Evolutionary conservation across 2,797 vertebrate genomes (phyloP).

Genomic region (Coregonus suidteri): DNA sequence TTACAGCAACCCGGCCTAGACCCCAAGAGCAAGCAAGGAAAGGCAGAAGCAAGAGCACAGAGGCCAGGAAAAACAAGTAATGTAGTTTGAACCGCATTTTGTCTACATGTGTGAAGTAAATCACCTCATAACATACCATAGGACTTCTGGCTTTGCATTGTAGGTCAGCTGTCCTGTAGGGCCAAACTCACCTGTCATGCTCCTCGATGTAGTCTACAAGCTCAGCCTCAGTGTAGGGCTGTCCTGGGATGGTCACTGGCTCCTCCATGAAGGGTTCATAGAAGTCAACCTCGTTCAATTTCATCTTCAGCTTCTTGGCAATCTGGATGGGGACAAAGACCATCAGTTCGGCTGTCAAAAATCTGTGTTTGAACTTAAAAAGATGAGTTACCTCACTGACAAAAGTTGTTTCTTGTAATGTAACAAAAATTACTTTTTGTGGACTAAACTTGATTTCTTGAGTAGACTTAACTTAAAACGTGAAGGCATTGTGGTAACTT

Average conservation of each 20-base stretch:
- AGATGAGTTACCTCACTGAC: background rate
- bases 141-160: background rate
- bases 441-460: background rate
- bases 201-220: slow-evolving; percentile 84
- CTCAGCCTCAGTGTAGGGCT: slow-evolving; percentile 86
- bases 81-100: background rate
- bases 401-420: background rate
- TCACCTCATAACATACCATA: background rate
- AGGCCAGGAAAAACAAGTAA: background rate
- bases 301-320: slow-evolving; percentile 85
- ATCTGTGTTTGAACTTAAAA: background rate
- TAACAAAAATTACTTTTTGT: background rate
- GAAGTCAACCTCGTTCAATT: slow-evolving; percentile 88
- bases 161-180: background rate
- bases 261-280: slow-evolving; percentile 91
- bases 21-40: background rate
- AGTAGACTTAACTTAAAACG: background rate
- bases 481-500: background rate
- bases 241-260: slow-evolving; percentile 83
- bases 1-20: background rate
- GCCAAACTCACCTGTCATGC: slow-evolving; percentile 80
- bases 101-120: background rate
- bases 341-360: background rate
- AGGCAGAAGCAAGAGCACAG: background rate
- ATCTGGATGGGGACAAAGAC: slow-evolving; percentile 68